Evolutionary conservation across 64 coral and sea anemone genomes (phyloP).

Genomic region (Pachyseris speciosa): DNA sequence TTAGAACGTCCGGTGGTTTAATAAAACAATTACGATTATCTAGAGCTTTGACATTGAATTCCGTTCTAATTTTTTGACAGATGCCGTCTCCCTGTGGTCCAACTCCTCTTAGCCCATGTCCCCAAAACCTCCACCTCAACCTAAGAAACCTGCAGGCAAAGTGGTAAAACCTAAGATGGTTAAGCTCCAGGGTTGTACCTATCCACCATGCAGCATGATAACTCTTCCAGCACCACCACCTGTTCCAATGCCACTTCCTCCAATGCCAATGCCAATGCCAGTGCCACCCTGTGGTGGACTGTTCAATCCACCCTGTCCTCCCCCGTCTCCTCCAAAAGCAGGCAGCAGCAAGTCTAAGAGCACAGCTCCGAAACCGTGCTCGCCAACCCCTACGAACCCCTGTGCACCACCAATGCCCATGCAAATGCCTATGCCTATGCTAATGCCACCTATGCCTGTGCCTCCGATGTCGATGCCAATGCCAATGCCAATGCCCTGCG

Average conservation of each 20-base stretch:
- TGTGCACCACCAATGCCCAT: conserved; percentile 43
- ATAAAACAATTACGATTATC: too few species aligned
- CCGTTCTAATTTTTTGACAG: background rate
- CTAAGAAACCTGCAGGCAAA: conserved; percentile 26
- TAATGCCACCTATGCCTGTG: background rate
- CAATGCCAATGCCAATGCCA: conserved; percentile 20
- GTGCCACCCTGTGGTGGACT: background rate
- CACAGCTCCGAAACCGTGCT: conserved; percentile 42
- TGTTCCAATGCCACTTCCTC: conserved; percentile 19
- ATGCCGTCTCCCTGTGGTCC: conserved; percentile 32
- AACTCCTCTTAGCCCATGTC: conserved; percentile 36
- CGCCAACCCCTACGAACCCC: background rate
- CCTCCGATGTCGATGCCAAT: conserved; percentile 17
- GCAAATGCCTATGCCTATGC: conserved; percentile 34
- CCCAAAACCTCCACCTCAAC: conserved; percentile 14
- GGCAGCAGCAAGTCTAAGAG: conserved; percentile 35
- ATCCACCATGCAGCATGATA: conserved; percentile 30
- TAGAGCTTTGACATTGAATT: background rate
- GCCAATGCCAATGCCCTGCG: conserved; percentile 44
- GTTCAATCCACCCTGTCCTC: conserved; percentile 27
- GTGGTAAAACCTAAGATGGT: conserved; percentile 4
- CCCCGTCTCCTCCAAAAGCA: conserved; percentile 36
- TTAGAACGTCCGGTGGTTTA: too few species aligned
- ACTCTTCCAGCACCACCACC: conserved; percentile 40
- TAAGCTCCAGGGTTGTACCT: background rate